Evolutionary conservation across 2,888 invertebrate species (phyloP), one percentile per base, ranked within the genome.

Genomic region (Chloroclystis v-ata): DNA sequence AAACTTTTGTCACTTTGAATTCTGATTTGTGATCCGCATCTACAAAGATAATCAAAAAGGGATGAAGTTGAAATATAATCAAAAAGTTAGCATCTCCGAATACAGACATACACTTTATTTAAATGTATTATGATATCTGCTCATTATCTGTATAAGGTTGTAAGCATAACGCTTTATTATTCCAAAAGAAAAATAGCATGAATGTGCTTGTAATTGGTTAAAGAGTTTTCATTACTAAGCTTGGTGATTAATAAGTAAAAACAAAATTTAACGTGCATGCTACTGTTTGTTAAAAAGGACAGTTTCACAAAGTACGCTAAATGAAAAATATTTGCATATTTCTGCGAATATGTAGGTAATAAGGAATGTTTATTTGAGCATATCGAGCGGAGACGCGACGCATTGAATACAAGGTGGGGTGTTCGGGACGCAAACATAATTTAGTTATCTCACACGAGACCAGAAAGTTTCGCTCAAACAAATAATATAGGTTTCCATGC

Each of bases 401-500:
- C 75, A 79, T 80, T 80, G 79, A 80, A 82, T 78, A 73, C 66
- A 75, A 76, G 67, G 70, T 70, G 72, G 72, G 72, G 72, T 69
- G 69, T 76, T 75, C 68, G 73, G 73, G 73, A 70, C 72, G 70
- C 76, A 78, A 83, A 81, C 78, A 85, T 86, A 82, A 85, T 85
- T 84, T 85, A 86, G 79, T 85, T 82, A 83, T 82, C 77, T 80
- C 81, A 76, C 76, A 68, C 73, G 83, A 82, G 82, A 85, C 80
- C 83, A 82, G 79, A 84, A 87, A 85, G 80, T 85, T 86, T 78
- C 67, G 74, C 76, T 85, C 82, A 79, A 84, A 86, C 83, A 85
- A 86, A 87, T 87, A 86, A 86, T 85, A 85, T 86, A 85, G 85
- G 84, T 85, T 83, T 81, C 80, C 77, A 74, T 69, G 75, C 70